Evolutionary conservation across 2,113 vertebrate species (phyloP).

Genomic region (Carollia perspicillata): DNA sequence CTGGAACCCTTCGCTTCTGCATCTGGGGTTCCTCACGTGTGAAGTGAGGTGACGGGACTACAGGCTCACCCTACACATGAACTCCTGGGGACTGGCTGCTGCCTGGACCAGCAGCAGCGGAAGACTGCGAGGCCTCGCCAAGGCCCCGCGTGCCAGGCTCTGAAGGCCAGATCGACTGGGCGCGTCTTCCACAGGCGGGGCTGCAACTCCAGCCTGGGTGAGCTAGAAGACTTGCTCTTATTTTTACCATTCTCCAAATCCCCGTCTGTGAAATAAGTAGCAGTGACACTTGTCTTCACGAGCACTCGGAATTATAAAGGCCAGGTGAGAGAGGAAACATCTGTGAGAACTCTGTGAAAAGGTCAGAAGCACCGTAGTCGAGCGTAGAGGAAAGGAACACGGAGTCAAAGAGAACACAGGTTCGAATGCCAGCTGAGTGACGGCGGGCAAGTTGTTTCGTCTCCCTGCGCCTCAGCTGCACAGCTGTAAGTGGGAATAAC

Average conservation of each 20-base stretch:
- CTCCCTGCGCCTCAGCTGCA: background rate
- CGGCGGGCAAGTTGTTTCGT: background rate
- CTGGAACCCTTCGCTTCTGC: background rate
- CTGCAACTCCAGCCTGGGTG: background rate
- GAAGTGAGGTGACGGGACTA: background rate
- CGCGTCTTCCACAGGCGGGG: background rate
- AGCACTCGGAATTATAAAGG: background rate
- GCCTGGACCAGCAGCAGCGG: background rate
- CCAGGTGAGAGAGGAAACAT: background rate
- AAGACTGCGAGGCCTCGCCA: background rate
- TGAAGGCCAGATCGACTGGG: background rate
- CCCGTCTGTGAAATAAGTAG: background rate
- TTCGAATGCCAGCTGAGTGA: background rate
- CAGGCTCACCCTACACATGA: background rate
- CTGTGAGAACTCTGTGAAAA: background rate
- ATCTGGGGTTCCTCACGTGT: background rate
- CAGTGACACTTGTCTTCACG: background rate
- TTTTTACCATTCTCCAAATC: background rate
- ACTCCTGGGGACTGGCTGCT: background rate
- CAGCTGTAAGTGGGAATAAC: background rate
- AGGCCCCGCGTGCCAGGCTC: background rate
- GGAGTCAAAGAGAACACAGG: background rate
- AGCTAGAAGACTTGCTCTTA: background rate
- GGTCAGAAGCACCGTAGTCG: background rate
- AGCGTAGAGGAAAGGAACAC: rapidly evolving